Evolutionary conservation across 1,140 invertebrate species (phyloP).

Genomic region (Papilio machaon): DNA sequence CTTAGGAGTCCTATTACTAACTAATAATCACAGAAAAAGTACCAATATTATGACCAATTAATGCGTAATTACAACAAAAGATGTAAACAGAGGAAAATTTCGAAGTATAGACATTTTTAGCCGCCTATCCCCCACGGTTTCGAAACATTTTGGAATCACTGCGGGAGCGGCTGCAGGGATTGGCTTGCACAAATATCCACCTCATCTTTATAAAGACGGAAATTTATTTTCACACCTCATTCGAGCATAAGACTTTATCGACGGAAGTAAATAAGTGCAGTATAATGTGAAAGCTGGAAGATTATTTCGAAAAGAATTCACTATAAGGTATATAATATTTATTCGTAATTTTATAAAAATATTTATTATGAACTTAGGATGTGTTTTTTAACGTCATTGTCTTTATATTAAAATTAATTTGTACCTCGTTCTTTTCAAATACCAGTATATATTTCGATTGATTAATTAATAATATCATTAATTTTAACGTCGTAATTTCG

Average conservation of each 20-base stretch:
- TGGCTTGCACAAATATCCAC: conserved; percentile 54
- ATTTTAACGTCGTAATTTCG: no score
- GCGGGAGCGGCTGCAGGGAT: conserved; percentile 50
- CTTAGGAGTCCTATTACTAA: no score
- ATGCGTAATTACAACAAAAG: background rate
- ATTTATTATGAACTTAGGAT: no score
- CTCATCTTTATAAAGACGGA: conserved; percentile 54
- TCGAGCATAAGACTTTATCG: conserved; percentile 35
- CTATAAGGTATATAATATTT: background rate
- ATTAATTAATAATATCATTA: no score
- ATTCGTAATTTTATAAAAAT: background rate
- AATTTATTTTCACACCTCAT: conserved; percentile 42
- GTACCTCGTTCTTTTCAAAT: no score
- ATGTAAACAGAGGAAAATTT: conserved; percentile 14
- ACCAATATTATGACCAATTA: background rate
- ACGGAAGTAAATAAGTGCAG: conserved; percentile 4
- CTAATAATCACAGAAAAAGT: no score
- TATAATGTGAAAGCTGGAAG: background rate
- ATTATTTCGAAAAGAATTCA: background rate
- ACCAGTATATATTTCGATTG: no score
- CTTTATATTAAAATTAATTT: no score
- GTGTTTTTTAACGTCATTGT: no score
- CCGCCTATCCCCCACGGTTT: conserved; percentile 54
- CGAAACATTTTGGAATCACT: conserved; percentile 47
- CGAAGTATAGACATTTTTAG: conserved; percentile 40